Evolutionary conservation across 53 echinoderm and acorn worm species (phyloP), one percentile per base, ranked within the genome.

Genomic region (Astropecten irregularis): DNA sequence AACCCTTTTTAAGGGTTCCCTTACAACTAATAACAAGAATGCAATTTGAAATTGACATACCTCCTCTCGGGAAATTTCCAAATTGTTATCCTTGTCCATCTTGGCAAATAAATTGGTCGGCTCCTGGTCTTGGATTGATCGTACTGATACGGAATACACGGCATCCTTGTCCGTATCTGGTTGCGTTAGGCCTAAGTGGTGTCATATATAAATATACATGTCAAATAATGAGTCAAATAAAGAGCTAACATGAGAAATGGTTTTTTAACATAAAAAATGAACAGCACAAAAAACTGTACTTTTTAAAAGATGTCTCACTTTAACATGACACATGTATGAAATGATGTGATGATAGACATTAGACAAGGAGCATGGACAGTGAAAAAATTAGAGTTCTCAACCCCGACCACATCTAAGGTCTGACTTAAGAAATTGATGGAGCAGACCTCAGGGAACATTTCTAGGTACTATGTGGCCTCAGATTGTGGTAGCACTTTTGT

Each of bases 111-210:
- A 15, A 47, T 84, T 84, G 40, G 46, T 2, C 21, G 84, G 84
- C 23, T 69, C 1, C 21, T 18, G 7, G 31, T 84, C 84, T 2
- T 48, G 56, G 8, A 84, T 57, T 15, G 69, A 44, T 40, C 23
- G 7, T 6, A 84, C 42, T 14, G 33, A 57, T 27, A 84, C 42
- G 11, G 38, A 57, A 28, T 84, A 84, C 42, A 55, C 42, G 2
- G 70, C 69, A 18, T 49, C 54, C 35, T 55, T 57, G 56, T 59
- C 84, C 11, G 15, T 70, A 28, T 70, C 42, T 39, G 84, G 84
- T 21, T 69, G 69, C 21, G 54, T 55, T 14, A 70, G 57, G 2
- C 84, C 84, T 84, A 42, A 52, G 32, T 29, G 4, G 16, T 33
- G 22, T 46, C 8, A 67, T 21, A 67, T 19, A 63, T 25, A 9